Base-by-base conservation (phyloP, 1,140 invertebrate species). In the Hermatobates lingyangjiaoensis region DNA sequence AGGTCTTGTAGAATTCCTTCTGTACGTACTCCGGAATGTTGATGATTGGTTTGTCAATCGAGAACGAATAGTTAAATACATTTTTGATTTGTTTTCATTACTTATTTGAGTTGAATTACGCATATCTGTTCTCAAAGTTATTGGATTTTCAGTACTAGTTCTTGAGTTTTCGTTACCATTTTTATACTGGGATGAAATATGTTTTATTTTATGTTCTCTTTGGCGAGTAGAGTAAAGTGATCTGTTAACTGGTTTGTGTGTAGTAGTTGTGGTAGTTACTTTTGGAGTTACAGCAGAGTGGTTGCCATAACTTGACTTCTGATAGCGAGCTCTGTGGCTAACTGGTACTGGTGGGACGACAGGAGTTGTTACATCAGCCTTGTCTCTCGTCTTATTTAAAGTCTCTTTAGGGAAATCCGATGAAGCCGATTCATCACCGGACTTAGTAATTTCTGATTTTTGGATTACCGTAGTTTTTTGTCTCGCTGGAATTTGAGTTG, bases 1-100 rank as follows among this genome's bases (percentile, higher is more conserved):
- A 5, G 27, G 40, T 2, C 40, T 48, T 21, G 54, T 53, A 10
- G 24, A n/a, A 47, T 56, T 56, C 20, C 54, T 48, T 24, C 54
- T 34, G 14, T 48, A 52, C 5, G 30, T 46, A 28, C 45, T 52
- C 20, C 54, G 28, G 46, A 51, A 55, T 2, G 50, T 51, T 3
- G 50, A 34, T 0, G 54, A 42, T 20, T 42, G 39, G 21, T 42
- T 42, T 18, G 39, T 14, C 14, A 42, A 20, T 18, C 39, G 14
- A 42, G 39, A 42, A 42, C 39, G 39, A 42, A 42, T 42, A 18
- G 39, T 42, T 10, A 42, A 20, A 20, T 42, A 42, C 39, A 42
- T 42, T 42, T 42, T 42, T 4, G 5, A 18, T 42, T 42, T 42
- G 18, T 42, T 42, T 4, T 42, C 39, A 20, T 42, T 42, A 42